Conservation (phyloP, 2,888 invertebrate genomes). For the Drosophila kanekoi region DNA sequence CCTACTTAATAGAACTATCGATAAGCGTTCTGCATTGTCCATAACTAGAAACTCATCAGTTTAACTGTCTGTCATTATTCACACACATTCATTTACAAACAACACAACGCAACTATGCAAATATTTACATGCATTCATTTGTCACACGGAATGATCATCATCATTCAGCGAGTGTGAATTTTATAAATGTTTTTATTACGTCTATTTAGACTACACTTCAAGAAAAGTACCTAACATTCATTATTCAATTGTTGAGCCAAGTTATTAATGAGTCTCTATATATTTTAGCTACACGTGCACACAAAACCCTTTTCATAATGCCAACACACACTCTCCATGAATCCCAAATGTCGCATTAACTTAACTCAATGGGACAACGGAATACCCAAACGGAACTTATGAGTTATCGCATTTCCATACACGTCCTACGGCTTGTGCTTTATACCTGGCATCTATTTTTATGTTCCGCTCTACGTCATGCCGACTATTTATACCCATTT, state of each 20-base stretch:
- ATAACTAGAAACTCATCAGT: neutral
- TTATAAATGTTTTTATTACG: neutral
- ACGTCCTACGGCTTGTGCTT: conserved; percentile 1
- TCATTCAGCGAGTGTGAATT: neutral
- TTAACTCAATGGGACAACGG: conserved; percentile 17
- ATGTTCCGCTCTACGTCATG: conserved; percentile 38
- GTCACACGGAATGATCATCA: neutral
- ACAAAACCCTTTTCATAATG: conserved; percentile 11
- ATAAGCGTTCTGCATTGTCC: neutral
- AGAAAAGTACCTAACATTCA: neutral
- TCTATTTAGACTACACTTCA: neutral
- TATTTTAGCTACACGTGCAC: conserved; percentile 1
- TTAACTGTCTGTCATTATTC: neutral
- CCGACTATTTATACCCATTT: conserved; percentile 40
- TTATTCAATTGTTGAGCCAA: conserved; percentile 14
- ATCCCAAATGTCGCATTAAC: conserved; percentile 31
- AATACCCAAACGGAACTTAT: conserved; percentile 26
- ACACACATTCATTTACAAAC: neutral
- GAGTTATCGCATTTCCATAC: conserved; percentile 45
- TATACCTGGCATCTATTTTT: conserved; percentile 46
- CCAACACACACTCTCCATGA: neutral
- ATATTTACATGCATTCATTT: neutral
- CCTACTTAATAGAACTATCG: neutral
- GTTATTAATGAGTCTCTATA: conserved; percentile 35
- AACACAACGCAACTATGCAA: neutral